Conservation (phyloP, 2,113 vertebrate species). For the Cyphomyrus discorhynchus region DNA sequence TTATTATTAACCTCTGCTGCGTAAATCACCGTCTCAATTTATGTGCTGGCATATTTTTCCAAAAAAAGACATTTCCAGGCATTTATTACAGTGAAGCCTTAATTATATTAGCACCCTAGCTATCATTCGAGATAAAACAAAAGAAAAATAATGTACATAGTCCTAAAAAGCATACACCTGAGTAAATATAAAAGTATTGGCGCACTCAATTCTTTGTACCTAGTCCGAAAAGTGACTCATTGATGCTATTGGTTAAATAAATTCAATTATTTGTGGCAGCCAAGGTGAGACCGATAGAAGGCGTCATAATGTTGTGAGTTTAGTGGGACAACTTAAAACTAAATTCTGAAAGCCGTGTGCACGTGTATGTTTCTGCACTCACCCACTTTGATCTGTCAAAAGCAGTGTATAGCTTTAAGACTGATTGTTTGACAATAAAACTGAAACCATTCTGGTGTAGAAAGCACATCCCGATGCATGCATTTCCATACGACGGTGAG, state of each 20-base stretch:
- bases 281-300: neutral
- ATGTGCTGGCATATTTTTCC: neutral
- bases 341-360: neutral
- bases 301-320: neutral
- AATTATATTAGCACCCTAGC: neutral
- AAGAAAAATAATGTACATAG: neutral
- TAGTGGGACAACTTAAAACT: neutral
- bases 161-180: neutral
- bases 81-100: neutral
- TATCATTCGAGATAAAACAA: neutral
- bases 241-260: neutral
- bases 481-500: neutral
- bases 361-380: constrained; percentile 3
- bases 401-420: neutral
- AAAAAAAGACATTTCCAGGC: neutral
- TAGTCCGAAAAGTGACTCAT: neutral
- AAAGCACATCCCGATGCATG: neutral
- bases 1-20: neutral
- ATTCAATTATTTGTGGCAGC: neutral
- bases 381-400: neutral
- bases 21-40: neutral
- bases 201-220: neutral
- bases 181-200: neutral
- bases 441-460: constrained; percentile 1
- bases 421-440: constrained; percentile 1